A percentile compares a stretch with the other conserved stretches of the same genome.
phyloP scores from a whole-genome alignment of 2,113 vertebrate genomes.

The Grammomys dolichurus region DNA sequence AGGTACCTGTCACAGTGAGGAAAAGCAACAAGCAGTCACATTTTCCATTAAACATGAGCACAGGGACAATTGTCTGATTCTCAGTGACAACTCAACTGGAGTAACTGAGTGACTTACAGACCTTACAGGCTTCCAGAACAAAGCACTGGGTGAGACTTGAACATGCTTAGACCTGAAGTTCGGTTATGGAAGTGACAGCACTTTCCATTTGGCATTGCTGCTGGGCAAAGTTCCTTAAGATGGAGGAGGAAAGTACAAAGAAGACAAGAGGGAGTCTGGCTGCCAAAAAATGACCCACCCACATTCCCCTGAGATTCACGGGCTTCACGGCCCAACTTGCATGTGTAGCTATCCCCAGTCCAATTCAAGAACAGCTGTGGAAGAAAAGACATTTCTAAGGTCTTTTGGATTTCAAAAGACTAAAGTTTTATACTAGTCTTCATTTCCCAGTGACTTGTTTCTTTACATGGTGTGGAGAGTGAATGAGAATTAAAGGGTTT shows the following conservation, averaged over 20 bases:
- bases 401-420: background rate
- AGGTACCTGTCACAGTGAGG: background rate
- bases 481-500: background rate
- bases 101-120: background rate
- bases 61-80: background rate
- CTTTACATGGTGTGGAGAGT: background rate
- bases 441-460: background rate
- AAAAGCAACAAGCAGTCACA: background rate
- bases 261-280: background rate
- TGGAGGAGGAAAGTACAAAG: background rate
- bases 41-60: background rate
- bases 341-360: background rate
- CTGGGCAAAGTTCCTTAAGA: background rate
- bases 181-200: background rate
- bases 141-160: background rate
- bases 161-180: background rate
- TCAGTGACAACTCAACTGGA: background rate
- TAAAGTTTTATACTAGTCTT: background rate
- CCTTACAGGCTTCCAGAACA: background rate
- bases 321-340: background rate
- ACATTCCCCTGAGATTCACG: constrained; percentile 19
- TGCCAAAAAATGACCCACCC: background rate
- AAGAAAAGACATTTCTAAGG: background rate
- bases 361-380: background rate
- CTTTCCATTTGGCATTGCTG: background rate